These are phyloP conservation scores for Andrena bicolor DNA, from an alignment of 2,888 invertebrate species.

Conservation along the genomic window DNA sequence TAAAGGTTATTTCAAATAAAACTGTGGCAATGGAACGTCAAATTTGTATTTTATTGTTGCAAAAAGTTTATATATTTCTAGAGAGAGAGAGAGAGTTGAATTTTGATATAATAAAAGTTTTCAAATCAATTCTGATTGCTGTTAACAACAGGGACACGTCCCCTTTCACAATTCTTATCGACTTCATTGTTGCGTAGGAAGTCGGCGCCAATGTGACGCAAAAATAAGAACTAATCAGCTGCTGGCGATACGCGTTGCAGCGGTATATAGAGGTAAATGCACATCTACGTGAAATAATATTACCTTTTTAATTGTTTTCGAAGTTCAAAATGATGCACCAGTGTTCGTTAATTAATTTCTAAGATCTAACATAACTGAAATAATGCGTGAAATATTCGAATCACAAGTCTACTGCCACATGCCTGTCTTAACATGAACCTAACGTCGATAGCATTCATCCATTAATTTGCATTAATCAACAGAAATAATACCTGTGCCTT, in stretches of 20 bases:
- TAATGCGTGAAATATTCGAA: not conserved
- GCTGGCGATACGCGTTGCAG: constrained; percentile 16
- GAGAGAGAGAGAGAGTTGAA: not conserved
- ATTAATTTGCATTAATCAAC: not conserved
- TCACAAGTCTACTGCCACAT: not conserved
- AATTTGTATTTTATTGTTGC: not conserved
- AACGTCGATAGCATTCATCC: not conserved
- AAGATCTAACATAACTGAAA: not conserved
- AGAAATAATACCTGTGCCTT: not conserved
- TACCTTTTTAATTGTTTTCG: not conserved
- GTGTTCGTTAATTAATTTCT: not conserved
- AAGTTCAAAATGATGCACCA: not conserved
- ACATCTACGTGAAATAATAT: not conserved
- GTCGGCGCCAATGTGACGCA: constrained; percentile 44
- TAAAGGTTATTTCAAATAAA: not conserved
- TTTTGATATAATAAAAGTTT: not conserved
- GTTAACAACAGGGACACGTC: not conserved
- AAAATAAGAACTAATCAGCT: constrained; percentile 45
- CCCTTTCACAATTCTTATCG: constrained; percentile 43
- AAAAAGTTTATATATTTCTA: not conserved
- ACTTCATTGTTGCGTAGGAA: constrained; percentile 37
- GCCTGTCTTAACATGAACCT: not conserved
- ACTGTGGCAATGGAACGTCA: not conserved
- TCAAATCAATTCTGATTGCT: not conserved
- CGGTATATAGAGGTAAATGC: constrained; percentile 30